Conservation (phyloP, 2,888 invertebrate genomes). For the Troilus luridus region DNA sequence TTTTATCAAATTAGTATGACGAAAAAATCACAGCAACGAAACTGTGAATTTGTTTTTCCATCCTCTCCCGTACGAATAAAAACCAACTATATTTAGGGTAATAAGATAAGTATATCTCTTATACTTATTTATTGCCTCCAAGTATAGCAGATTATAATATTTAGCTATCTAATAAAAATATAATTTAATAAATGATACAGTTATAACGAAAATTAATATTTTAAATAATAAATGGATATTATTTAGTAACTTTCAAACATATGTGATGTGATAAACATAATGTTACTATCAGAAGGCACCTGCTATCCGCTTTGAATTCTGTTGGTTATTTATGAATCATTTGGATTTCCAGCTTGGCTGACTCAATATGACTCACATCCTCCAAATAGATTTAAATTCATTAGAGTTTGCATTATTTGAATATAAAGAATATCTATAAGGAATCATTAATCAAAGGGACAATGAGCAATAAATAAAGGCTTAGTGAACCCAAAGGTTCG, state of each 20-base stretch:
- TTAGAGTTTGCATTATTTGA: neutral
- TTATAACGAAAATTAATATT: no score
- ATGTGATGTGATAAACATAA: neutral
- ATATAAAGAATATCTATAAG: neutral
- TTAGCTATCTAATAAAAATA: no score
- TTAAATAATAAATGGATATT: no score
- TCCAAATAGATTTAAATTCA: constrained; percentile 35
- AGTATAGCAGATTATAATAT: no score
- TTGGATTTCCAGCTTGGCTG: constrained; percentile 40
- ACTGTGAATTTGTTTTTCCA: no score
- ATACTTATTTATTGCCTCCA: no score
- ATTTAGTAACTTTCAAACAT: no score
- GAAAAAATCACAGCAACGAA: neutral
- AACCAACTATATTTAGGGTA: no score
- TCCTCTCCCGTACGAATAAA: no score
- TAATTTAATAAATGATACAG: no score
- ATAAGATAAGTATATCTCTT: no score
- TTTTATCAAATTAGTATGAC: neutral
- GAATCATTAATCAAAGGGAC: neutral
- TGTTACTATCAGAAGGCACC: neutral
- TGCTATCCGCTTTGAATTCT: constrained; percentile 15
- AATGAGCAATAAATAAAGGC: neutral
- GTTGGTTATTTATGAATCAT: constrained; percentile 34
- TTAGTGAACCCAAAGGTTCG: no score
- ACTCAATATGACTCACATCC: constrained; percentile 49